These are phyloP conservation scores for Gasteruption jaculator DNA, from an alignment of 2,888 invertebrate genomes.

Conservation along the genomic window DNA sequence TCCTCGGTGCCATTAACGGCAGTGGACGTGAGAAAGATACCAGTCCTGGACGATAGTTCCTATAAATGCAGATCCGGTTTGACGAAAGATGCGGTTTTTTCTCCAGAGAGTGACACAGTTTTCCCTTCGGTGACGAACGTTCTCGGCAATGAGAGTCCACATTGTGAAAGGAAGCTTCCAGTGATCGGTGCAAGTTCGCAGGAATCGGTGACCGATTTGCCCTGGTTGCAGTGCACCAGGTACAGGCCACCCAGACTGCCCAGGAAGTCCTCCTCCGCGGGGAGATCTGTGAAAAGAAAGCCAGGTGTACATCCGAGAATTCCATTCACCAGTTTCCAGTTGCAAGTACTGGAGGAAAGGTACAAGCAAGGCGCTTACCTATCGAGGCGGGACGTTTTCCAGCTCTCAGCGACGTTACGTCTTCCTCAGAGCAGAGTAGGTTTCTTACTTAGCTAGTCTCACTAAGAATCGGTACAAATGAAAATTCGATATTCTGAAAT, in stretches of 20 bases:
- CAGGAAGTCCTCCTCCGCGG: conserved; percentile 53
- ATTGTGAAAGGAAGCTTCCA: too few relatives aligned
- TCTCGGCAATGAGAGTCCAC: too few relatives aligned
- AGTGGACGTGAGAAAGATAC: too few relatives aligned
- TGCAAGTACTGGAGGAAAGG: conserved; percentile 65
- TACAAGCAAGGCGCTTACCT: conserved; percentile 66
- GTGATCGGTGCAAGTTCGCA: too few relatives aligned
- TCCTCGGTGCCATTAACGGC: too few relatives aligned
- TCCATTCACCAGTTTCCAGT: conserved; percentile 68
- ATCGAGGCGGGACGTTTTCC: conserved; percentile 64
- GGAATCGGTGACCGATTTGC: conserved; percentile 33
- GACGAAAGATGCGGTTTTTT: too few relatives aligned
- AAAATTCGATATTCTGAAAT: too few relatives aligned
- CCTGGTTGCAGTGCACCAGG: conserved; percentile 69
- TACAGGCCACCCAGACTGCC: conserved; percentile 70
- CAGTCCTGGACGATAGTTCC: too few relatives aligned
- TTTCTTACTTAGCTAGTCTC: conserved; percentile 21
- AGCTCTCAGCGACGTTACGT: conserved; percentile 61
- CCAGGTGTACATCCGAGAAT: conserved; percentile 55
- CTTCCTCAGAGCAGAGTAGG: conserved; percentile 67
- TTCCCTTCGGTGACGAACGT: too few relatives aligned
- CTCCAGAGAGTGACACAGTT: too few relatives aligned
- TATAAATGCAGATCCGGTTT: too few relatives aligned
- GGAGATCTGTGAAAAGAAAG: conserved; percentile 33
- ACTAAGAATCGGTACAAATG: too few relatives aligned